phyloP scores from a whole-genome alignment of 1,140 invertebrate genomes.

The Choristoneura fumiferana region DNA sequence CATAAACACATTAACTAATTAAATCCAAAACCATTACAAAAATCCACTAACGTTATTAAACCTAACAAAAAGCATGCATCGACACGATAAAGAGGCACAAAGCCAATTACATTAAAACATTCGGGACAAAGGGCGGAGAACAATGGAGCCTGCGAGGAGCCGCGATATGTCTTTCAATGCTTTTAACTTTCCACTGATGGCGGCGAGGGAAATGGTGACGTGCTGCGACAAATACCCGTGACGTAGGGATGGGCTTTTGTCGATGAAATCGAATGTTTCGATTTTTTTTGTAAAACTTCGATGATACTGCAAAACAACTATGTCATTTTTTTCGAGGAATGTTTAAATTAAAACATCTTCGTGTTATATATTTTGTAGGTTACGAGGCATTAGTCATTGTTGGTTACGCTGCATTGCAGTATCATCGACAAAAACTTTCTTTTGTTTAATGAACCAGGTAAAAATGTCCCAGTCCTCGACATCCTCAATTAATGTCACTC shows the following conservation, averaged over 20 bases:
- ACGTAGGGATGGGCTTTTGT: conserved; percentile 47
- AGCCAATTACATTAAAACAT: conserved; percentile 78
- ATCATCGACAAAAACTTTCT: too few species aligned
- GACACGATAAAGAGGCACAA: conserved; percentile 61
- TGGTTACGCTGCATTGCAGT: too few species aligned
- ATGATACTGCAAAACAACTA: too few species aligned
- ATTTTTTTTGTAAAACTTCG: too few species aligned
- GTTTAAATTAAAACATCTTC: too few species aligned
- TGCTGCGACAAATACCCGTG: conserved; percentile 69
- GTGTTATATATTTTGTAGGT: too few species aligned
- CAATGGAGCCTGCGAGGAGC: conserved; percentile 65
- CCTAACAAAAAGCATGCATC: conserved; percentile 24
- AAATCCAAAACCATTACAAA: background rate
- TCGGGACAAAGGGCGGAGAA: conserved; percentile 72
- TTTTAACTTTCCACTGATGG: conserved; percentile 77
- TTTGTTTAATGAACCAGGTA: too few species aligned
- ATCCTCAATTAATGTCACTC: too few species aligned
- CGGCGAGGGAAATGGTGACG: conserved; percentile 71
- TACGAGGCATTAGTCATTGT: too few species aligned
- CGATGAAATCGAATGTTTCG: background rate
- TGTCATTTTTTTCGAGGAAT: too few species aligned
- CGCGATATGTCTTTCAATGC: conserved; percentile 77
- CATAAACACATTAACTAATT: background rate
- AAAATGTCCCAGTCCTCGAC: too few species aligned
- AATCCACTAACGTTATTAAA: conserved; percentile 14